Base-by-base conservation (phyloP, 2,888 invertebrate species). In the Thumatha senex region DNA sequence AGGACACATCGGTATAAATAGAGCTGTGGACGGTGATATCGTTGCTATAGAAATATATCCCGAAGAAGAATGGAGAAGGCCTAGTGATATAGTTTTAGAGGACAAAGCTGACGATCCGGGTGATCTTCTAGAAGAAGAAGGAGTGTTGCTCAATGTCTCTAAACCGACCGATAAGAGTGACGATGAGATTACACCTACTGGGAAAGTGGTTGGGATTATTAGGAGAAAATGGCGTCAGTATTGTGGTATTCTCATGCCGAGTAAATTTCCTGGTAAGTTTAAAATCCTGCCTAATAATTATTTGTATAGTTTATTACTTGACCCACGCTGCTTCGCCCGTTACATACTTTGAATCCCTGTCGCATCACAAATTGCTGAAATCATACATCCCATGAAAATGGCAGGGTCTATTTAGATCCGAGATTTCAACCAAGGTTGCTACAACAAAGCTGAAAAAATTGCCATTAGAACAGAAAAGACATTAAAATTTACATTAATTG, bases 181-280 rank as follows among this genome's bases (percentile, higher is more conserved):
- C 44, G 83, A 93, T 65, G 88, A 93, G 40, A 78, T 89, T 5
- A 87, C 87, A 0, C 91, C 90, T 0, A 91, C 91, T 0, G 91
- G 91, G 0, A 86, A 85, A 67, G 90, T 91, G 47, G 98, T 99
- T n/a, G 99, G 98, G 1, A 98, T 99, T 58, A 96, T 99, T 52
- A 94, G 97, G 60, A 93, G 99, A 50, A 99, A 99, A 79, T 99
- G 99, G 98, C 92, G 98, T 36, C 99, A 98, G 78, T 99, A 99
- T 84, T 99, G 99, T 87, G 99, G 99, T 11, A 98, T 99, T 67
- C 85, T 99, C 48, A 94, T 97, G 80, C 94, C 95, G 0, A 96
- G 95, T 74, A 92, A 94, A 14, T 89, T 96, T 38, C 93, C 94
- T 78, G 95, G 94, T 87, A 49, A 36, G 30, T 12, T 5, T 10